These are phyloP conservation scores for Phenganax stokvisi DNA, from an alignment of 92 coral and sea anemone genomes.

Conservation along the genomic window DNA sequence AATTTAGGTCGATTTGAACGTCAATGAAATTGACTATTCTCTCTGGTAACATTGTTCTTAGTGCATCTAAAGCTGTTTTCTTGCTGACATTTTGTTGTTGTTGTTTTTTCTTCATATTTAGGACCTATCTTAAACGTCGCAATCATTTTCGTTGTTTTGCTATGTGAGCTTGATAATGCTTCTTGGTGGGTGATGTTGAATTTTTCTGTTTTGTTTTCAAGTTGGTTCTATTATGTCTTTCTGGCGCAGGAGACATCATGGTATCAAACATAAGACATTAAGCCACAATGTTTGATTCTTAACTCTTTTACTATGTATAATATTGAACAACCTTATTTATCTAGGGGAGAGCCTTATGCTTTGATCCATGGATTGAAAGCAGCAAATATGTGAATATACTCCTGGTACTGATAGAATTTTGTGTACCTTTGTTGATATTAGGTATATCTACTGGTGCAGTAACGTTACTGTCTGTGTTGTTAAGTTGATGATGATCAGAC, in stretches of 20 bases:
- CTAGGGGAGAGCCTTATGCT: background rate
- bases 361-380: background rate
- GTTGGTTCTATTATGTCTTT: background rate
- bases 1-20: background rate
- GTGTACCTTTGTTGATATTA: background rate
- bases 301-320: background rate
- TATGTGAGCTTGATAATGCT: background rate
- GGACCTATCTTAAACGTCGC: background rate
- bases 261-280: background rate
- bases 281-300: background rate
- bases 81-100: background rate
- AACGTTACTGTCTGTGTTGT: background rate
- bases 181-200: background rate
- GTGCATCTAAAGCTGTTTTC: background rate
- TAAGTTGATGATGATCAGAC: background rate
- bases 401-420: background rate
- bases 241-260: background rate
- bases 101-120: slow-evolving; percentile 3
- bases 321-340: background rate
- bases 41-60: slow-evolving; percentile 14
- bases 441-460: background rate
- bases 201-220: background rate
- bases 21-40: slow-evolving; percentile 1
- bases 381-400: background rate
- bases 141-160: background rate